Conservation (phyloP, 2,113 vertebrate species). For the Campylomormyrus tamandua region DNA sequence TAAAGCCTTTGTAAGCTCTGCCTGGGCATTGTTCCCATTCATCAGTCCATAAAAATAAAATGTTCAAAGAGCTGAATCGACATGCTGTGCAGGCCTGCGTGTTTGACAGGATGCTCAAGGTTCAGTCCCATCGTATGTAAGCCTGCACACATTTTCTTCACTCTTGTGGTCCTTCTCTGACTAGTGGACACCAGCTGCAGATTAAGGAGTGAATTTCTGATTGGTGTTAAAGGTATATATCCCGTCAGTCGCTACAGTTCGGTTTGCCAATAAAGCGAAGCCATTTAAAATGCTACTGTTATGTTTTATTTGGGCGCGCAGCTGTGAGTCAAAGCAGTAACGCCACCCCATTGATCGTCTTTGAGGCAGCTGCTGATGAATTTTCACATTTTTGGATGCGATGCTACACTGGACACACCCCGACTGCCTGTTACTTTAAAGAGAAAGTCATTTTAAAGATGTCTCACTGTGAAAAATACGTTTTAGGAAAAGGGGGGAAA, state of each 20-base stretch:
- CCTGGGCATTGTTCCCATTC: conserved; percentile 39
- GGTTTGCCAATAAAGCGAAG: background rate
- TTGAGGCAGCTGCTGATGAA: background rate
- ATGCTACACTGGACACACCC: background rate
- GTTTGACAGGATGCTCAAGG: background rate
- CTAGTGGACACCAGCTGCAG: background rate
- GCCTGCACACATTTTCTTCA: background rate
- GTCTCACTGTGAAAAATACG: background rate
- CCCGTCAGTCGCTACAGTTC: background rate
- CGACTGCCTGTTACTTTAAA: background rate
- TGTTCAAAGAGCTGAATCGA: conserved; percentile 33
- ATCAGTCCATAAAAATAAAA: conserved; percentile 44
- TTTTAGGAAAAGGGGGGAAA: background rate
- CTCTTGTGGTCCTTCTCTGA: background rate
- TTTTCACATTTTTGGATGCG: background rate
- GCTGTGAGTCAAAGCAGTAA: background rate
- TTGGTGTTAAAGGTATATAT: background rate
- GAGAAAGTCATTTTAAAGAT: no score
- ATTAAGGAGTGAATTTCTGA: background rate
- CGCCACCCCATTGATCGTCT: background rate
- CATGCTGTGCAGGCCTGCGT: conserved; percentile 29
- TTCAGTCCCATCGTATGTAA: background rate
- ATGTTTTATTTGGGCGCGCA: background rate
- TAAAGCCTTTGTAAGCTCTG: conserved; percentile 50
- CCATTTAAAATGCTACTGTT: no score